These are phyloP conservation scores for Himantopus leucocephalus DNA, from an alignment of 2,113 vertebrate genomes.

Conservation along the genomic window DNA sequence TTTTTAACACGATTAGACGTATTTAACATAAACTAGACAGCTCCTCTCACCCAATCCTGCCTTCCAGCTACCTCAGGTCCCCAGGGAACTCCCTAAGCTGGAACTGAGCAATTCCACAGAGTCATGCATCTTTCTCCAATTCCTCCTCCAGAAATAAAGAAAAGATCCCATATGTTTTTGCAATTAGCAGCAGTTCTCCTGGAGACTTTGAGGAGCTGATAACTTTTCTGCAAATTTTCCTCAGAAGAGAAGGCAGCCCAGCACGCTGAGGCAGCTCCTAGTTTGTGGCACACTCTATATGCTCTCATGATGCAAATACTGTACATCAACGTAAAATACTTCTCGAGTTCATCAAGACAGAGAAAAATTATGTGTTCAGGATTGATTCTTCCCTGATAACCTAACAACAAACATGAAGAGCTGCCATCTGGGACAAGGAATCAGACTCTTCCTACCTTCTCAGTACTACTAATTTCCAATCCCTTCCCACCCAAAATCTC, in stretches of 20 bases:
- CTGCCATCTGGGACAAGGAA: background rate
- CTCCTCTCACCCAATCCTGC: conserved; percentile 10
- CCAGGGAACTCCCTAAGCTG: background rate
- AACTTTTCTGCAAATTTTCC: background rate
- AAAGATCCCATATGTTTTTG: background rate
- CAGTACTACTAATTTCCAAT: background rate
- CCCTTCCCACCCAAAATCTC: background rate
- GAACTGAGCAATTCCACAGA: background rate
- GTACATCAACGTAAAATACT: background rate
- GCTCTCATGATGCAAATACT: background rate
- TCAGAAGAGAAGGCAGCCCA: background rate
- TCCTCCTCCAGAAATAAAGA: conserved; percentile 4
- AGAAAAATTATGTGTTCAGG: fast-evolving
- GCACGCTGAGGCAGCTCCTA: background rate
- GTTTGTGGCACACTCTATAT: background rate
- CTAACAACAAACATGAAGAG: background rate
- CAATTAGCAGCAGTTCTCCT: background rate
- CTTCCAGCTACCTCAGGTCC: background rate
- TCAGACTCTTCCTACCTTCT: background rate
- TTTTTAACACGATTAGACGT: background rate
- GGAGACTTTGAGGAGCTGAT: background rate
- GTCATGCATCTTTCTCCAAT: background rate
- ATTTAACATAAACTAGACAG: conserved; percentile 15
- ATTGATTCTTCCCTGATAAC: background rate
- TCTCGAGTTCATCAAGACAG: background rate